These are phyloP conservation scores for Eupleurogrammus muticus DNA, from an alignment of 2,797 vertebrate species.

Conservation along the genomic window DNA sequence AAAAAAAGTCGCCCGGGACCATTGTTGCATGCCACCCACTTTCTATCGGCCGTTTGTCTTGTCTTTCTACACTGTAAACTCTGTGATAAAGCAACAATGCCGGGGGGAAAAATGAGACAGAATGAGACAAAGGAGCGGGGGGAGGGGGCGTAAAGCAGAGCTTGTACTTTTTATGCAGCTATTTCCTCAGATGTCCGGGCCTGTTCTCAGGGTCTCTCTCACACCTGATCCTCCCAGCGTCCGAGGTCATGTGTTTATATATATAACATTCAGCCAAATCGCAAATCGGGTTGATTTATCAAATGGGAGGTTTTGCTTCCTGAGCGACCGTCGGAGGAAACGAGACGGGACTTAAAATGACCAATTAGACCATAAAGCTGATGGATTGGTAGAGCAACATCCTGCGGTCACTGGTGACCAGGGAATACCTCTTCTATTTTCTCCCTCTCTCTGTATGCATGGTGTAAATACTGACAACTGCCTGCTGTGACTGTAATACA, in stretches of 20 bases:
- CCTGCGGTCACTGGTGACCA: constrained; percentile 50
- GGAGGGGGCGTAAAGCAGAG: background rate
- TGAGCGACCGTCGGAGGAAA: constrained; percentile 46
- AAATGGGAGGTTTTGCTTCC: constrained; percentile 42
- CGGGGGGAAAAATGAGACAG: background rate
- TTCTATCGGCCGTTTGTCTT: constrained; percentile 44
- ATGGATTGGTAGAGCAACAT: constrained; percentile 52
- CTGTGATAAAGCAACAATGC: constrained; percentile 25
- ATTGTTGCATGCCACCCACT: constrained; percentile 51
- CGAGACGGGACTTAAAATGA: constrained; percentile 52
- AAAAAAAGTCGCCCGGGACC: constrained; percentile 37
- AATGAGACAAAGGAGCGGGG: constrained; percentile 17
- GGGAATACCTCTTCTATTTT: constrained; percentile 58
- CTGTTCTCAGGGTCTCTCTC: constrained; percentile 30
- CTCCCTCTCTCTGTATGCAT: constrained; percentile 20
- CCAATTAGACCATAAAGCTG: constrained; percentile 61
- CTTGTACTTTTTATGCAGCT: constrained; percentile 1
- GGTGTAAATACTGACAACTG: constrained; percentile 1
- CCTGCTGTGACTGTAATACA: constrained; percentile 34
- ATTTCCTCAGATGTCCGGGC: constrained; percentile 13
- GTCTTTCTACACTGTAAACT: constrained; percentile 32
- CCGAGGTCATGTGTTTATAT: constrained; percentile 31
- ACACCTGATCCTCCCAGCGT: constrained; percentile 25
- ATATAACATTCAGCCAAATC: constrained; percentile 31
- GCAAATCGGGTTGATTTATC: constrained; percentile 33